Conservation (phyloP, 2,888 invertebrate species). For the Silvanus unidentatus region DNA sequence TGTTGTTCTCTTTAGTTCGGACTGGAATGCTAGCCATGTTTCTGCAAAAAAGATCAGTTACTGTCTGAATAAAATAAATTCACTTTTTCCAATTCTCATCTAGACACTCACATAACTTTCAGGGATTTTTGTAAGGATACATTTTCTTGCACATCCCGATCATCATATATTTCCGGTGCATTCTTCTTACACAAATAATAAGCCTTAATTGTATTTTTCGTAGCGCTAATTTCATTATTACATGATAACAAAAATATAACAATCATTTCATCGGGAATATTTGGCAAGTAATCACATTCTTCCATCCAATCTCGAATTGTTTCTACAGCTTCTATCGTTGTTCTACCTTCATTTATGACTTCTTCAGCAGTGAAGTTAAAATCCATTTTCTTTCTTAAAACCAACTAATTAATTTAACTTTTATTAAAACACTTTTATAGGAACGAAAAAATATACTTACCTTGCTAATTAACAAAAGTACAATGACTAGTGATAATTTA, state of each 20-base stretch:
- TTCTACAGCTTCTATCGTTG: constrained; percentile 27
- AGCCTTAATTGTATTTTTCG: constrained; percentile 57
- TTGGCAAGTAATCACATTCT: constrained; percentile 39
- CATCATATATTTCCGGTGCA: constrained; percentile 58
- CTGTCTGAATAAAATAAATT: constrained; percentile 2
- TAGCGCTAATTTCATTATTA: constrained; percentile 53
- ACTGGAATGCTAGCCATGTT: constrained; percentile 24
- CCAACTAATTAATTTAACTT: too few species aligned
- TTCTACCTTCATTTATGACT: constrained; percentile 29
- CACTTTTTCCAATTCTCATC: too few species aligned
- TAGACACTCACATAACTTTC: constrained; percentile 18
- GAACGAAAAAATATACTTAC: too few species aligned
- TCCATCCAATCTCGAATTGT: constrained; percentile 26
- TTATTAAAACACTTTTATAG: too few species aligned
- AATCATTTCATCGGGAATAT: constrained; percentile 54
- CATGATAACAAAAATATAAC: constrained; percentile 62
- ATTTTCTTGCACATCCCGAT: constrained; percentile 48
- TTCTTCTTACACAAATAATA: constrained; percentile 56
- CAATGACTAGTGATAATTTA: too few species aligned
- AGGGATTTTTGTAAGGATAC: constrained; percentile 33
- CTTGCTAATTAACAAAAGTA: too few species aligned
- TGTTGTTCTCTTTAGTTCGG: constrained; percentile 28
- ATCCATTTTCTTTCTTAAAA: constrained; percentile 7
- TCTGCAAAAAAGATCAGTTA: too few species aligned
- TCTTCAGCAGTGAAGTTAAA: constrained; percentile 30